Evolutionary conservation across 2,888 invertebrate species (phyloP), one percentile per base, ranked within the genome.

Genomic region (Drosophila kuntzei): DNA sequence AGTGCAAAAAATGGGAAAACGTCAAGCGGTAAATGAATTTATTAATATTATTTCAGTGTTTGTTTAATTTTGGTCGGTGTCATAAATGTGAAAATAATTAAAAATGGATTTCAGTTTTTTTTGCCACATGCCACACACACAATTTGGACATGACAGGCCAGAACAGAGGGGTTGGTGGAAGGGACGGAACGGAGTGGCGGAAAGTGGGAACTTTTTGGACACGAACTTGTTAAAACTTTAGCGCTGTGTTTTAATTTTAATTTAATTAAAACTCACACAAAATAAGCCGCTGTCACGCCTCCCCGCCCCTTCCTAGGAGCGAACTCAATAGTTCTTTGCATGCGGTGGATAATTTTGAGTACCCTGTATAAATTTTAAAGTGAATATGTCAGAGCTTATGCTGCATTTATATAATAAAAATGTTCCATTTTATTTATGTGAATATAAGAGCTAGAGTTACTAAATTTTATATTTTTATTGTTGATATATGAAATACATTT

Each of bases 201-300:
- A 16, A 54, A 62, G 74, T 70, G 62, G 59, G 67, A 81, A 81
- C 61, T 80, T 82, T 85, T 65, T 43, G 64, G 70, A 65, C 66
- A 59, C 60, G 58, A 77, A 69, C 63, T 73, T 72, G 60, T 78
- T 57, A 44, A 83, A 83, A 84, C 70, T 82, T 86, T 79, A 34
- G 54, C 70, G 76, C 63, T 71, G 79, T 71, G 62, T 83, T 71
- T 70, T 55, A 62, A 55, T 47, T 62, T 62, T 55, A 62, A 62
- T 86, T 87, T 83, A 73, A 87, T 86, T 86, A 71, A 74, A 83
- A 87, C 67, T 75, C 68, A 50, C 67, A 71, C 66, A 59, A 72
- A 79, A 74, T 75, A 77, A 79, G 79, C 82, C 65, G 50, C 49
- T 68, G 71, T 46, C 71, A 63, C 39, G 76, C 37, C 49, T 29